phyloP scores from a whole-genome alignment of 2,888 invertebrate genomes.

The Diarsia dahlii region DNA sequence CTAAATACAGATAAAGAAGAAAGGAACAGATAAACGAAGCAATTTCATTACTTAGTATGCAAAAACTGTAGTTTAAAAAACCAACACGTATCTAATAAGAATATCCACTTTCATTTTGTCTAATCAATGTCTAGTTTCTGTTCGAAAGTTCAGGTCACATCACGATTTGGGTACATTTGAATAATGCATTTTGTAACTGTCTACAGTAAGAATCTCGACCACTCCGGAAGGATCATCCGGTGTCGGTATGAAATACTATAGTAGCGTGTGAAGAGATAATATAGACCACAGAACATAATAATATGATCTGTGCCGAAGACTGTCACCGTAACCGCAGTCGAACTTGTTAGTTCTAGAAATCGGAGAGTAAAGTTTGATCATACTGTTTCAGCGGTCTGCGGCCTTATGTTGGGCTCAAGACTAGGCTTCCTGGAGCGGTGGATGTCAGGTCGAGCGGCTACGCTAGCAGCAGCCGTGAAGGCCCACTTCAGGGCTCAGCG shows the following conservation, averaged over 20 bases:
- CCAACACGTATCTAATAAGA: background rate
- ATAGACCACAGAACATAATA: background rate
- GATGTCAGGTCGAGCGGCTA: slow-evolving; percentile 91
- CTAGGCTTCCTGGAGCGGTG: slow-evolving; percentile 93
- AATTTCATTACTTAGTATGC: background rate
- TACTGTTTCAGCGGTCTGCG: slow-evolving; percentile 92
- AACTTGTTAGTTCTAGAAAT: background rate
- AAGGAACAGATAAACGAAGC: background rate
- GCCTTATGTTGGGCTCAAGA: slow-evolving; percentile 94
- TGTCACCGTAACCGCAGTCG: background rate
- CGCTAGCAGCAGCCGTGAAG: slow-evolving; percentile 94
- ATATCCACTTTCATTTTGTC: slow-evolving; percentile 21
- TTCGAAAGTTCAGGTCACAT: background rate
- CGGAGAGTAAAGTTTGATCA: background rate
- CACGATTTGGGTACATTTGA: background rate
- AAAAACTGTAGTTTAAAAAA: background rate
- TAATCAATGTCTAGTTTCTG: slow-evolving; percentile 6
- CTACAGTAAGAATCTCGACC: background rate
- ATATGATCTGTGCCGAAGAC: background rate
- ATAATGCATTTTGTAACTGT: background rate
- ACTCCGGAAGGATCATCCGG: background rate
- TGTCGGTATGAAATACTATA: background rate
- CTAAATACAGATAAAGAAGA: no score
- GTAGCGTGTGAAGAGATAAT: background rate
- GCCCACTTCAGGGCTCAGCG: slow-evolving; percentile 94